These are phyloP conservation scores for Mirza zaza DNA, from an alignment of 2,113 vertebrate species.

Conservation along the genomic window DNA sequence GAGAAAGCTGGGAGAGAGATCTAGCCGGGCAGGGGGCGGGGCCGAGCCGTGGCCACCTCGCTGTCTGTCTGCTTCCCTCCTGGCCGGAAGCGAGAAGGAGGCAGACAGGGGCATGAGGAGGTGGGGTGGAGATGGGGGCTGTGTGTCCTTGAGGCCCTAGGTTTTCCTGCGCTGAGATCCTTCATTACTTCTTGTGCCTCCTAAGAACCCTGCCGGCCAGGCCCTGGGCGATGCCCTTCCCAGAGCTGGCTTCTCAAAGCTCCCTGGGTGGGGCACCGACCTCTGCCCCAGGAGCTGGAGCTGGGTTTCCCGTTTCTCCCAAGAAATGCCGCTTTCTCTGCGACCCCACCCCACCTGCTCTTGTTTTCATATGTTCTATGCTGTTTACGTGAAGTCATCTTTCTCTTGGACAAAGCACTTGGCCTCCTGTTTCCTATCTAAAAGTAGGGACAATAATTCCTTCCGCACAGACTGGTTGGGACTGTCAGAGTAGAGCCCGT, in stretches of 20 bases:
- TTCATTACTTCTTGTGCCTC: not conserved
- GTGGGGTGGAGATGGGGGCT: not conserved
- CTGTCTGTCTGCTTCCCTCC: not conserved
- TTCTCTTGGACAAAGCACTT: not conserved
- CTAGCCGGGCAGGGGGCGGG: not conserved
- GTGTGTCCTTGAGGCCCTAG: slow-evolving; percentile 5
- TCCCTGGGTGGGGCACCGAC: not conserved
- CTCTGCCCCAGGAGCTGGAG: not conserved
- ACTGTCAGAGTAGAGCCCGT: not conserved
- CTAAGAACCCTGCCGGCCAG: not conserved
- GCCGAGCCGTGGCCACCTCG: not conserved
- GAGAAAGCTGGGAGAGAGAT: not conserved
- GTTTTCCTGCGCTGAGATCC: not conserved
- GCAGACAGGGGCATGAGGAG: not conserved
- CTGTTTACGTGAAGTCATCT: not conserved
- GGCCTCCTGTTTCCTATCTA: not conserved
- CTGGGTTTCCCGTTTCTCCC: not conserved
- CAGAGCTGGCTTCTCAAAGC: not conserved
- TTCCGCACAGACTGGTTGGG: not conserved
- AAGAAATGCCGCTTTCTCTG: not conserved
- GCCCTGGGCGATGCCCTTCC: no score
- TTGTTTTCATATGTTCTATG: not conserved
- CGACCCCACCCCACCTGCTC: no score
- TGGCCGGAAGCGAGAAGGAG: not conserved
- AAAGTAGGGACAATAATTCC: not conserved